phyloP scores from a whole-genome alignment of 2,113 vertebrate genomes.

The Halichoeres trimaculatus region DNA sequence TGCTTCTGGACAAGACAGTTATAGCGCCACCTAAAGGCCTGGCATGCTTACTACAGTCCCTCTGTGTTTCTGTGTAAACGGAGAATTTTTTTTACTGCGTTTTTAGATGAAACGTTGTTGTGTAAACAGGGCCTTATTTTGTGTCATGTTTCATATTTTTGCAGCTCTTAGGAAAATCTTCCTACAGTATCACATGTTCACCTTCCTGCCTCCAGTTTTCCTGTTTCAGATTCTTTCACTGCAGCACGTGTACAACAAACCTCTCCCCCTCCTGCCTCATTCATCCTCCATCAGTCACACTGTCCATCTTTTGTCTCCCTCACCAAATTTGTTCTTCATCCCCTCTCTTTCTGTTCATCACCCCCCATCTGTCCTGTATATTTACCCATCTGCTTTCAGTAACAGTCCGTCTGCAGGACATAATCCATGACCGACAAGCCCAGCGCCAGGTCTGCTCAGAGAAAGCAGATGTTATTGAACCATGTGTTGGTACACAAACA shows the following conservation, averaged over 20 bases:
- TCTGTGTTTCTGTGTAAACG: no score
- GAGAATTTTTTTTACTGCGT: no score
- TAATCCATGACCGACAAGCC: background rate
- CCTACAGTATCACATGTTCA: no score
- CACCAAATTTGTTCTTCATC: conserved; percentile 25
- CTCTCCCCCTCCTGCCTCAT: background rate
- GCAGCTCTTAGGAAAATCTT: no score
- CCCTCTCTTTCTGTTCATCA: background rate
- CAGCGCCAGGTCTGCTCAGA: conserved; percentile 5
- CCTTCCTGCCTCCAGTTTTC: no score
- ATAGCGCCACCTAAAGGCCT: no score
- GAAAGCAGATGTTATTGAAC: conserved; percentile 7
- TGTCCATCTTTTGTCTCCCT: conserved; percentile 25
- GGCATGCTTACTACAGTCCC: no score
- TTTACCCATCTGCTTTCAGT: conserved; percentile 34
- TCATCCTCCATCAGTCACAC: background rate
- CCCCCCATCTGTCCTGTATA: conserved; percentile 3
- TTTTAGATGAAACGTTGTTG: no score
- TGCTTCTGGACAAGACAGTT: no score
- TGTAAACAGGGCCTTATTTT: no score
- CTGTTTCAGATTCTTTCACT: background rate
- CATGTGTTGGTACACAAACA: conserved; percentile 11
- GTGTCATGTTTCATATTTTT: no score
- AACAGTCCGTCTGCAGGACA: conserved; percentile 9
- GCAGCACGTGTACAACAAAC: background rate